Evolutionary conservation across 2,113 vertebrate genomes (phyloP).

Genomic region (Meriones unguiculatus): DNA sequence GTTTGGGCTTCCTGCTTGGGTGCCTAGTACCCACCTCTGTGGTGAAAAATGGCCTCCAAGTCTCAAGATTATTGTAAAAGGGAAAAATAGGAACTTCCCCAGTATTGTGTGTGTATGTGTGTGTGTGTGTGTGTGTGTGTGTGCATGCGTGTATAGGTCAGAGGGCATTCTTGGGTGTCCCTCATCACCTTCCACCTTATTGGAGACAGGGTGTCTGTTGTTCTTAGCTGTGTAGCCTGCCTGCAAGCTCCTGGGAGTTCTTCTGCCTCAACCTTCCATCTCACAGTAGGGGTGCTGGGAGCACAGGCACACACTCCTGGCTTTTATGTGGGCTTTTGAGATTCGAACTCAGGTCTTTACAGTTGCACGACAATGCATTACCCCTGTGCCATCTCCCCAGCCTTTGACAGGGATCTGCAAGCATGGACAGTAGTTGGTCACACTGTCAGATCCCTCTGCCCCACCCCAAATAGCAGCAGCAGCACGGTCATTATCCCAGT

Average conservation of each 20-base stretch:
- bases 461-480: rapidly evolving
- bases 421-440: rapidly evolving
- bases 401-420: background rate
- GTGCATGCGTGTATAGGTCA: background rate
- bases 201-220: background rate
- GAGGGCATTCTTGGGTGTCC: background rate
- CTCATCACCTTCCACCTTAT: background rate
- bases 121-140: background rate
- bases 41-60: background rate
- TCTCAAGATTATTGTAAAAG: background rate
- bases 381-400: background rate
- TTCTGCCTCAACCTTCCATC: no score
- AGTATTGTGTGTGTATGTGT: background rate
- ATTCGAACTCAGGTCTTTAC: background rate
- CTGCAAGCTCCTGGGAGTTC: background rate
- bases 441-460: background rate
- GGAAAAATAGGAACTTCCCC: background rate
- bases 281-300: background rate
- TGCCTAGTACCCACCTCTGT: background rate
- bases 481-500: rapidly evolving
- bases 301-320: background rate
- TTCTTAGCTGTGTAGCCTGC: background rate
- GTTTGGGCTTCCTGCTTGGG: background rate
- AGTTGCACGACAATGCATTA: background rate
- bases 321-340: background rate